Evolutionary conservation across 2,888 invertebrate species (phyloP).

Genomic region (Halictus quadricinctus): DNA sequence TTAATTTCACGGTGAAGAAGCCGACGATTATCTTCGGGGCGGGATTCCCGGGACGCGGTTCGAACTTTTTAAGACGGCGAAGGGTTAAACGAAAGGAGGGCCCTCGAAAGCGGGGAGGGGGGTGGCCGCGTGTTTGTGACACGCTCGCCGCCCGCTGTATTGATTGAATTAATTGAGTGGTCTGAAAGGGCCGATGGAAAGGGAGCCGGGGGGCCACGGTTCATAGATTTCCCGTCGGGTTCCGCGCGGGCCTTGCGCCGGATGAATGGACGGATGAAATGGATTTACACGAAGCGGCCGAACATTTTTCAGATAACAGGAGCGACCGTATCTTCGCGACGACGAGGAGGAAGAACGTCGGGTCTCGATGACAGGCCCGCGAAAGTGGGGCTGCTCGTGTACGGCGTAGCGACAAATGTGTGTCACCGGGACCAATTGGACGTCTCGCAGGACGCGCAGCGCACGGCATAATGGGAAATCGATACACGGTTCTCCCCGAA

Average conservation of each 20-base stretch:
- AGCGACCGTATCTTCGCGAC: slow-evolving; percentile 52
- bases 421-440: slow-evolving; percentile 75
- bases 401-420: slow-evolving; percentile 69
- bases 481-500: slow-evolving; percentile 70
- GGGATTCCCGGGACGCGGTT: not conserved
- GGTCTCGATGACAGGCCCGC: slow-evolving; percentile 66
- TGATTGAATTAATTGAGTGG: slow-evolving; percentile 68
- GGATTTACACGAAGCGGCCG: slow-evolving; percentile 63
- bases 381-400: slow-evolving; percentile 57
- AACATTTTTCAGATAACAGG: slow-evolving; percentile 56
- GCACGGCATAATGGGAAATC: slow-evolving; percentile 77
- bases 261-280: slow-evolving; percentile 62
- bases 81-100: slow-evolving; percentile 18
- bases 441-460: slow-evolving; percentile 60
- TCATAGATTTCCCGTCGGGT: slow-evolving; percentile 61
- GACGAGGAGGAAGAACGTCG: slow-evolving; percentile 5
- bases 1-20: slow-evolving; percentile 22
- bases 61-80: slow-evolving; percentile 38
- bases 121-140: slow-evolving; percentile 61
- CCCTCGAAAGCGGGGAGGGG: slow-evolving; percentile 37
- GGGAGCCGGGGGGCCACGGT: slow-evolving; percentile 39
- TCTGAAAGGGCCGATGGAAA: slow-evolving; percentile 36
- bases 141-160: slow-evolving; percentile 49
- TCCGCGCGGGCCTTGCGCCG: slow-evolving; percentile 31
- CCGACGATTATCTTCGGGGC: slow-evolving; percentile 25